Evolutionary conservation across 1,140 invertebrate genomes (phyloP), one percentile per base, ranked within the genome.

Genomic region (Polyergus mexicanus): DNA sequence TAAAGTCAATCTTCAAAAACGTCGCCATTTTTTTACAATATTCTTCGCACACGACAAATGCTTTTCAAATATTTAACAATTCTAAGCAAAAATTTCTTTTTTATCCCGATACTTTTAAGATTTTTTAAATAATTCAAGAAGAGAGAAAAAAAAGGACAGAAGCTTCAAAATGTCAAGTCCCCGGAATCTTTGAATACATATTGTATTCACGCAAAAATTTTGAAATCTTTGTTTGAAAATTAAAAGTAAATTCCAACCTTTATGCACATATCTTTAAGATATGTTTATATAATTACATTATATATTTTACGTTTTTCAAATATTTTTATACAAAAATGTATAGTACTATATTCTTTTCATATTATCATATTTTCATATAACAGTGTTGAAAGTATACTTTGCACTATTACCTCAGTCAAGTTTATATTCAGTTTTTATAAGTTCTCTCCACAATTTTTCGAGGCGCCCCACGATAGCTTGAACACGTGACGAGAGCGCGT

Each of bases 321-420:
- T 16, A 66, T 6, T 54, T 3, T 66, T 51, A 66, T 66, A 35
- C 54, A 71, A 44, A 81, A 72, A 13, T 81, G 32, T 44, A 28
- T 4, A 41, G 22, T 1, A 7, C 65, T 54, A 19, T 68, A 56
- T 68, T 68, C 44, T 63, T 7, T 6, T 22, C 22, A 11, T 35
- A 86, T 89, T 86, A 89, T 90, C 76, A 75, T 86, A n/a, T n/a
- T n/a, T 90, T 89, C 90, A 90, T 65, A 71, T 86, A 90, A 90
- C 88, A 28, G 72, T 83, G 75, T 68, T 88, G 80, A 44, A 83
- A 88, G 65, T 51, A 88, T 16, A 19, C 81, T 89, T 86, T 88
- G 86, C 44, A 77, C 89, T 51, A 80, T 60, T 75, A 58, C 86
- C 66, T 84, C 51, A 81, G 25, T 38, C 25, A 60, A 58, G 66